Base-by-base conservation (phyloP, 2,113 vertebrate genomes). In the Tachysurus fulvidraco region DNA sequence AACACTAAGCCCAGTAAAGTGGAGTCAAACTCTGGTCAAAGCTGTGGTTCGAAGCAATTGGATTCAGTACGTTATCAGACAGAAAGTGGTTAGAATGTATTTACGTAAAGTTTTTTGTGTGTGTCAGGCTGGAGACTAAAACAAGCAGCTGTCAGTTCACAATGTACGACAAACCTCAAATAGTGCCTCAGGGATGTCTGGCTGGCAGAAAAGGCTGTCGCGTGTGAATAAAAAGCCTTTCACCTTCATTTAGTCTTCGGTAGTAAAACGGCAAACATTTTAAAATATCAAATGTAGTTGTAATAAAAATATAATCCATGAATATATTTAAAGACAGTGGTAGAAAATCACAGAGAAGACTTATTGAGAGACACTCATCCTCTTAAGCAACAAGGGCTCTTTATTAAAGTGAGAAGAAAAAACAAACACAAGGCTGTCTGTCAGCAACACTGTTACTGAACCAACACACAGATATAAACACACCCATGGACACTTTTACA, bases 361-460 rank as follows among this genome's bases (percentile, higher is more conserved):
- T 83, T 25, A 74, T 64, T 54, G n/a, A 46, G 77, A 88, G 54
- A 81, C 59, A 59, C 28, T n/a, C 41, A 85, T 86, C 79, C 83
- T 77, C 77, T 69, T 86, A 84, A 64, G 55, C 69, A 57, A 69
- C 19, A 8, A 83, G 76, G 71, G 83, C 59, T 17, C 81, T 83
- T 87, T 83, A 86, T 86, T 78, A 52, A 52, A 83, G 80, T 78
- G 62, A 11, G 81, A 83, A 85, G 59, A 83, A 82, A 88, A 88
- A 88, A 67, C 83, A 90, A 91, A 89, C 89, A 90, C n/a, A 71
- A 59, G 11, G 74, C 46, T 74, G 87, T 91, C 88, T 86, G 87
- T 90, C 87, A 91, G 84, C 83, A 82, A 59, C 36, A 25, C 81
- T 44, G 21, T 59, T 12, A 62, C 57, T 77, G 59, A 87, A 71